Evolutionary conservation across 2,113 vertebrate genomes (phyloP).

Genomic region (Xiphophorus maculatus): DNA sequence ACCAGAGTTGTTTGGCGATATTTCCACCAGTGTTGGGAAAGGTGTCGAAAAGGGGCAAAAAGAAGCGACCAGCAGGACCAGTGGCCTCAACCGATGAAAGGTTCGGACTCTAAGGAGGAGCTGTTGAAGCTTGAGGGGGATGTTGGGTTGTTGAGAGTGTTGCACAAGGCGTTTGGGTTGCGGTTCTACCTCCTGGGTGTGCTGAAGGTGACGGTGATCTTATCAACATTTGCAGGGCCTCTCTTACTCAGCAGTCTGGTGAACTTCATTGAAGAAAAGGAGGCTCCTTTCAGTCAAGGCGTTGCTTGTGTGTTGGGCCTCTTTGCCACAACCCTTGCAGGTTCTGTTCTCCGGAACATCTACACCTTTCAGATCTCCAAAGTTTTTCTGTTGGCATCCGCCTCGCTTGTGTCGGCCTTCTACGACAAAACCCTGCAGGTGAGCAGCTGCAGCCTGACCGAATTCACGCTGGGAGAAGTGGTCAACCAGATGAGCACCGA

Average conservation of each 20-base stretch:
- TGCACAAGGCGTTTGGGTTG: constrained; percentile 86
- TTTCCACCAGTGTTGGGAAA: constrained; percentile 85
- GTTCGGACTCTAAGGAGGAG: constrained; percentile 30
- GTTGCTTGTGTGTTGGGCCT: constrained; percentile 86
- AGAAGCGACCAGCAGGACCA: constrained; percentile 31
- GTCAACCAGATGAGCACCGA: constrained; percentile 95
- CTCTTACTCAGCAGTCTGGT: constrained; percentile 89
- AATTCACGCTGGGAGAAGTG: constrained; percentile 85
- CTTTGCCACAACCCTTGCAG: constrained; percentile 82
- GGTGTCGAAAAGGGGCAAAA: constrained; percentile 49
- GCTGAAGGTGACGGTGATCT: constrained; percentile 83
- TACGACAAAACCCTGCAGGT: constrained; percentile 88
- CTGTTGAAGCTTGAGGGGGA: constrained; percentile 49
- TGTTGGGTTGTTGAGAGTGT: constrained; percentile 79
- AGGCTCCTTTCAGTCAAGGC: constrained; percentile 85
- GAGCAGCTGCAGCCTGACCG: constrained; percentile 77
- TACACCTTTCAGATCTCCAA: constrained; percentile 88
- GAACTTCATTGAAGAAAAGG: constrained; percentile 86
- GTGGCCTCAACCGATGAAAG: constrained; percentile 53
- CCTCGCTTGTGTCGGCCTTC: constrained; percentile 83
- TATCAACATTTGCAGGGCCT: constrained; percentile 87
- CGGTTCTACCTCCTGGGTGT: constrained; percentile 86
- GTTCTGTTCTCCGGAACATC: constrained; percentile 85
- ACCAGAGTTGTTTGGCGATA: constrained; percentile 74
- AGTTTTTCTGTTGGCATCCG: constrained; percentile 83